phyloP scores from a whole-genome alignment of 2,113 vertebrate genomes.

The Petaurus breviceps region DNA sequence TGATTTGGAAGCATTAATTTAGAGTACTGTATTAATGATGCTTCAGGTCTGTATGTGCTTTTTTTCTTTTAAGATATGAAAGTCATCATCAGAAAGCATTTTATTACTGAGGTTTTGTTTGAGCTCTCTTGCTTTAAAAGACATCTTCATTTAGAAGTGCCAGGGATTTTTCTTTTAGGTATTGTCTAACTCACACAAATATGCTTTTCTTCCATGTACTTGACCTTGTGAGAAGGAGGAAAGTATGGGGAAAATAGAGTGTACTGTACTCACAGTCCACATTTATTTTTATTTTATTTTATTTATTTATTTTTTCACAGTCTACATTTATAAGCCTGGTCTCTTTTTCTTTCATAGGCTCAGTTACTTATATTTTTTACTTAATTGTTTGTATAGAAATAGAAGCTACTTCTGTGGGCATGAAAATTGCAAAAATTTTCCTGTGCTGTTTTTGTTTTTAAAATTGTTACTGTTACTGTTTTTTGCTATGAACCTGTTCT shows the following conservation, averaged over 20 bases:
- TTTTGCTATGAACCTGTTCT: not conserved
- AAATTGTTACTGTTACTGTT: not conserved
- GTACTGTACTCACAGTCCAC: not conserved
- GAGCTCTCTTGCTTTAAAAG: constrained; percentile 56
- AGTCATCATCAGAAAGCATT: constrained; percentile 50
- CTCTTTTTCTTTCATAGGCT: constrained; percentile 45
- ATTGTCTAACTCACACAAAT: constrained; percentile 50
- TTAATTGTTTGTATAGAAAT: not conserved
- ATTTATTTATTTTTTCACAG: too few relatives aligned
- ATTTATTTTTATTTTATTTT: too few relatives aligned
- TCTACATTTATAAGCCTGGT: not conserved
- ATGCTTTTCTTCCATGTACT: constrained; percentile 54
- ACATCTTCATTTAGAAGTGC: constrained; percentile 56
- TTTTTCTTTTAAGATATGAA: constrained; percentile 45
- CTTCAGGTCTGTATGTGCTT: not conserved
- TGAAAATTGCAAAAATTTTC: not conserved
- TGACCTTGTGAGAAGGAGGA: constrained; percentile 54
- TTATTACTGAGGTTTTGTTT: constrained; percentile 44
- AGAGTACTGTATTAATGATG: constrained; percentile 49
- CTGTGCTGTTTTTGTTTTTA: not conserved
- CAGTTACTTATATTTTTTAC: not conserved
- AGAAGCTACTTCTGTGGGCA: not conserved
- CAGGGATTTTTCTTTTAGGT: constrained; percentile 68
- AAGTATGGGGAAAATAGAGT: constrained; percentile 45
- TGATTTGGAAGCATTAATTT: constrained; percentile 53